A percentile compares a stretch with the other conserved stretches of the same genome.
phyloP scores from a whole-genome alignment of 2,888 invertebrate genomes.

The Uropetala carovei region DNA sequence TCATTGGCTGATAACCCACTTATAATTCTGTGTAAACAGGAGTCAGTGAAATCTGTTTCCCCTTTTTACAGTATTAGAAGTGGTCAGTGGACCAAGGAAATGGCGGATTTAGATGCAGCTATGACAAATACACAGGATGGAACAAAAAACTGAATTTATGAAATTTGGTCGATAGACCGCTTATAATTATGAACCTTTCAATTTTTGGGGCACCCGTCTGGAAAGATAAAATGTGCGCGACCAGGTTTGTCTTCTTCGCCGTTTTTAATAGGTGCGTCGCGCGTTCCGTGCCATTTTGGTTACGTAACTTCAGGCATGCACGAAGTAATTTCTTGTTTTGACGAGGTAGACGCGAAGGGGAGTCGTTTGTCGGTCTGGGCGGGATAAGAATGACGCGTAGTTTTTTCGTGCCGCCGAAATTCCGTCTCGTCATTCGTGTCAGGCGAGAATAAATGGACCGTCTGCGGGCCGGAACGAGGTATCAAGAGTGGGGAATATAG shows the following conservation, averaged over 20 bases:
- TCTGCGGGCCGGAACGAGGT: background rate
- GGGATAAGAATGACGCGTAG: background rate
- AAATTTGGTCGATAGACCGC: no score
- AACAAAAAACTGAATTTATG: no score
- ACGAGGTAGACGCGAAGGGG: background rate
- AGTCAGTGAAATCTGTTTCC: no score
- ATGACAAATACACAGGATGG: no score
- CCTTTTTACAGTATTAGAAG: no score
- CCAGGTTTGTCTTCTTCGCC: background rate
- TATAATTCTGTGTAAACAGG: no score
- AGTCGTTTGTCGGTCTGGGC: background rate
- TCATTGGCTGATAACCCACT: no score
- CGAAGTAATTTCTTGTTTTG: constrained; percentile 6
- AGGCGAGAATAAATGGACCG: background rate
- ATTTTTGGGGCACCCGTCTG: no score
- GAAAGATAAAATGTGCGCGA: background rate
- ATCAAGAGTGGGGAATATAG: background rate
- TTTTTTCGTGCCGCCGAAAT: background rate
- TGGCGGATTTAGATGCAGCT: no score
- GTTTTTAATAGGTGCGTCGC: background rate
- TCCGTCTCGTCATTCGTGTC: background rate
- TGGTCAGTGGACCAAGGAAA: no score
- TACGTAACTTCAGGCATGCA: background rate
- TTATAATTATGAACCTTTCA: no score
- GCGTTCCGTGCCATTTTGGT: background rate